phyloP scores from a whole-genome alignment of 2,888 invertebrate species.

The Timema cristinae region DNA sequence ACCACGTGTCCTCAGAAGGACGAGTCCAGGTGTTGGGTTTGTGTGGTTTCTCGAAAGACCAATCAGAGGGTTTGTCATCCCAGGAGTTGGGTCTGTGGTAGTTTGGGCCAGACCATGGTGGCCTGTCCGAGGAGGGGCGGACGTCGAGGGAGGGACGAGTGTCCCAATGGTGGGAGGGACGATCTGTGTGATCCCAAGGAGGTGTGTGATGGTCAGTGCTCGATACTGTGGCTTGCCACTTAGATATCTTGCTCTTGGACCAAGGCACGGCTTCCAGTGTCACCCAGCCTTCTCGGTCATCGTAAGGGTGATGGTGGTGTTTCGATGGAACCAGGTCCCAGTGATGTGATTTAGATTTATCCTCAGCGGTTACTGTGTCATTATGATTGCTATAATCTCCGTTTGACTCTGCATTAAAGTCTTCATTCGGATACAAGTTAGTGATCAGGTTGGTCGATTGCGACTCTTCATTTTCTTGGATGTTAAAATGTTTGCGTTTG shows the following conservation, averaged over 20 bases:
- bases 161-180: slow-evolving; percentile 13
- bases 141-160: slow-evolving; percentile 7
- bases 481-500: not conserved
- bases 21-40: slow-evolving; percentile 27
- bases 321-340: slow-evolving; percentile 38
- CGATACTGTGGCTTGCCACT: slow-evolving; percentile 67
- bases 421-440: slow-evolving; percentile 35
- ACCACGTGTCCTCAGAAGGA: slow-evolving; percentile 39
- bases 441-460: slow-evolving; percentile 35
- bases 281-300: slow-evolving; percentile 73
- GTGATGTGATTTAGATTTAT: slow-evolving; percentile 35
- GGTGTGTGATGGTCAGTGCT: slow-evolving; percentile 40
- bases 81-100: slow-evolving; percentile 9
- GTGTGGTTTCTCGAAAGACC: slow-evolving; percentile 19
- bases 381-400: not conserved
- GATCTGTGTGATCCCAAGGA: not conserved
- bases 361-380: slow-evolving; percentile 26
- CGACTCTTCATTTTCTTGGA: not conserved
- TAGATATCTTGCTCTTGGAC: slow-evolving; percentile 75
- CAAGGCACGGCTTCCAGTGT: slow-evolving; percentile 72
- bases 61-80: slow-evolving; percentile 9
- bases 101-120: slow-evolving; percentile 9
- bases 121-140: not conserved
- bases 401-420: slow-evolving; percentile 24
- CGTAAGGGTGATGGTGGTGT: slow-evolving; percentile 53